Percentiles rank a stretch among this genome's conserved stretches.
These are phyloP conservation scores for Hydrozoanthus tunicans DNA, from an alignment of 64 coral and sea anemone species.

Conservation along the genomic window DNA sequence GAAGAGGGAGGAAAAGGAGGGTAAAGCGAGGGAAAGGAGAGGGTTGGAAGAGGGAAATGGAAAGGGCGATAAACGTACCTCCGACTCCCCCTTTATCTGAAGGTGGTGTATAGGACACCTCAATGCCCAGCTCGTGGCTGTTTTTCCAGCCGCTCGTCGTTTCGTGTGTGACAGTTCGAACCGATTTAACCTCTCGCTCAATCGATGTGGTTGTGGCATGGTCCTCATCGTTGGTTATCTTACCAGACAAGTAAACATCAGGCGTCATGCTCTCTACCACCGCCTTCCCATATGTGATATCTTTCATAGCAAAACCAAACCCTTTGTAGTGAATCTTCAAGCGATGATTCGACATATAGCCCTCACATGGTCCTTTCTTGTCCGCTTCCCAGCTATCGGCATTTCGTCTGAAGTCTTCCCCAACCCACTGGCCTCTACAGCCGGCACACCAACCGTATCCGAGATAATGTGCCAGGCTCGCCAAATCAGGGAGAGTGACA, in stretches of 20 bases:
- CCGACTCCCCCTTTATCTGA: slow-evolving; percentile 9
- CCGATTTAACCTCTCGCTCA: slow-evolving; percentile 38
- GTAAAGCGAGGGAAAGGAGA: too few relatives aligned
- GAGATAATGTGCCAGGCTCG: slow-evolving; percentile 21
- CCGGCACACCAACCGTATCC: slow-evolving; percentile 65
- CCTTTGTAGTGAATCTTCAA: slow-evolving; percentile 56
- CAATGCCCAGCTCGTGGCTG: slow-evolving; percentile 44
- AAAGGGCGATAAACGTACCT: background rate
- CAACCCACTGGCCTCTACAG: slow-evolving; percentile 33
- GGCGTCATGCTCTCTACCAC: slow-evolving; percentile 45
- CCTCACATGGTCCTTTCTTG: slow-evolving; percentile 18
- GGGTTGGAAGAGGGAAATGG: too few relatives aligned
- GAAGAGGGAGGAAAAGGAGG: too few relatives aligned
- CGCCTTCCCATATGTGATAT: slow-evolving; percentile 49
- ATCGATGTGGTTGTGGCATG: background rate
- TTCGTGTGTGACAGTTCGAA: slow-evolving; percentile 70
- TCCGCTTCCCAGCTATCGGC: slow-evolving; percentile 60
- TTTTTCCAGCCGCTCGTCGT: slow-evolving; percentile 55
- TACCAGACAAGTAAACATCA: slow-evolving; percentile 39
- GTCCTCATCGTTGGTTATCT: slow-evolving; percentile 40
- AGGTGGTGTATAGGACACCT: slow-evolving; percentile 61
- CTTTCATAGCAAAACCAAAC: slow-evolving; percentile 48
- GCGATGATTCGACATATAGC: slow-evolving; percentile 37
- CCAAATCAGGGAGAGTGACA: slow-evolving; percentile 47
- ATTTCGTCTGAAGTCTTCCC: slow-evolving; percentile 50